Conservation (phyloP, 2,888 invertebrate species). For the Drosophila incognita region DNA sequence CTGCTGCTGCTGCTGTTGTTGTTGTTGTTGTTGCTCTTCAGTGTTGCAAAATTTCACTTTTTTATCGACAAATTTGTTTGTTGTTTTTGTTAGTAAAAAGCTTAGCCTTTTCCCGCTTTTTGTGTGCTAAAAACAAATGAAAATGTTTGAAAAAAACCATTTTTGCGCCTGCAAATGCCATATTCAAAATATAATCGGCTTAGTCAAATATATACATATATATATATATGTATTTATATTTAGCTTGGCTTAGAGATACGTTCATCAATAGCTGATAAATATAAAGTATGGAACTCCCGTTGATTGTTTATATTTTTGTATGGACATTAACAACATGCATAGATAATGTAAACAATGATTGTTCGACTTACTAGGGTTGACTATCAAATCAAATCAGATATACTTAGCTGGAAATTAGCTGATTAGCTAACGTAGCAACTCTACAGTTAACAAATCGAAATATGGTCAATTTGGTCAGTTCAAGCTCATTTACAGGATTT, state of each 20-base stretch:
- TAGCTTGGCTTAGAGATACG: background rate
- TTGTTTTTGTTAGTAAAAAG: background rate
- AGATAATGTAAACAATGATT: background rate
- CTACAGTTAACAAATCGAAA: background rate
- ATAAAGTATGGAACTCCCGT: background rate
- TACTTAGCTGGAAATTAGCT: background rate
- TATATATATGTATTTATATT: background rate
- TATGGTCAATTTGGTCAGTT: background rate
- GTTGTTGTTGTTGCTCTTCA: background rate
- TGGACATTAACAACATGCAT: background rate
- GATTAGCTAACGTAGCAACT: no score
- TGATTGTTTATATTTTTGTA: background rate
- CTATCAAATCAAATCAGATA: no score
- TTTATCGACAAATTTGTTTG: background rate
- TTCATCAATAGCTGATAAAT: background rate
- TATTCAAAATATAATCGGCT: background rate
- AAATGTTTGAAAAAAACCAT: background rate
- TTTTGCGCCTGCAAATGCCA: background rate
- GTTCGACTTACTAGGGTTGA: background rate
- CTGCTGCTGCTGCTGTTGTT: background rate
- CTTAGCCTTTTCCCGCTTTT: background rate
- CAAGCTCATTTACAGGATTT: background rate
- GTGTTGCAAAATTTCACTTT: constrained; percentile 8
- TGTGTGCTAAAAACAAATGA: background rate
- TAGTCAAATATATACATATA: background rate